Base-by-base conservation (phyloP, 2,888 invertebrate species). In the Cryptophagus acutangulus region DNA sequence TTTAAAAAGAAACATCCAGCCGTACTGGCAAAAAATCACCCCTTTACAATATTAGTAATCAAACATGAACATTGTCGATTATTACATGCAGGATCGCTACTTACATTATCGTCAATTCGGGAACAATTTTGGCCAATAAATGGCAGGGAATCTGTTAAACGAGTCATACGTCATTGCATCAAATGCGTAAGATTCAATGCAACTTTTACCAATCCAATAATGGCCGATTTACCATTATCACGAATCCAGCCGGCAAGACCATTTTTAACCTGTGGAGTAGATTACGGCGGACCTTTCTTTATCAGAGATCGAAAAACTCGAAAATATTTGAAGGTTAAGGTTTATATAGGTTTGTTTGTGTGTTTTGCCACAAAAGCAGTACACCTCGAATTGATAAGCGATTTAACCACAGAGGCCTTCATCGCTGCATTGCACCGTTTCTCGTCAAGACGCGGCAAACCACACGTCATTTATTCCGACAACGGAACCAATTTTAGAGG, bases 51-150 rank as follows among this genome's bases (percentile, higher is more conserved):
- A 4, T 29, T 58, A 2, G 48, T 59, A 2, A 52, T 59, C 8
- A 38, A 36, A 6, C 40, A 56, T 14, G 40, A 33, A 15, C 56
- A 61, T 33, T 12, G 33, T n/a, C 24, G 20, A 3, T 35, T 50
- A 17, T 30, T 50, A 6, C 58, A 62, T 33, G 41, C 54, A 0
- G 58, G 60, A 1, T 35, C 45, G n/a, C 58, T 58, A 43, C 33
- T 46, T 0, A 55, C 56, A 0, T 16, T 59, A 9, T 45, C 41
- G 2, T 28, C 34, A 8, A n/a, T 48, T 17, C 17, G 48, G 17
- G 34, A 41, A 12, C 33, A 45, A 31, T 52, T 34, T 35, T 46
- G 48, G 48, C 36, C 38, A 10, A 26, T 40, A n/a, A 17, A 31
- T n/a, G 48, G 31, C 3, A 33, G 24, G 13, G 28, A 36, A 20